Conservation (phyloP, 2,888 invertebrate species). For the Mimumesa dahlbomi region DNA sequence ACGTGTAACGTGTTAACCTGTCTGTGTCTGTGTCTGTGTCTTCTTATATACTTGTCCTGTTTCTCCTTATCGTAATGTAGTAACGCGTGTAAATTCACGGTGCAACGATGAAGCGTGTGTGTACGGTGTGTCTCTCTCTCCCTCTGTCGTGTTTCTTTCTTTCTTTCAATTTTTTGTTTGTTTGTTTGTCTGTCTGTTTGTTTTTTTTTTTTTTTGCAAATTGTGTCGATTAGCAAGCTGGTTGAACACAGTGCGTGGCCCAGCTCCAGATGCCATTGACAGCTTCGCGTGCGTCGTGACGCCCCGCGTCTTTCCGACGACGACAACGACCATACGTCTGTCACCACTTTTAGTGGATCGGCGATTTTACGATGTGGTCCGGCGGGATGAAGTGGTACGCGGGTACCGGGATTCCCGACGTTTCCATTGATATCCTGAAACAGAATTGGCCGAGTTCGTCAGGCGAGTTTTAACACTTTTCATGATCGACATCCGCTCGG, state of each 20-base stretch:
- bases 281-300: constrained; percentile 77
- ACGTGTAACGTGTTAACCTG: too few species aligned
- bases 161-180: constrained; percentile 25
- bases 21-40: constrained; percentile 15
- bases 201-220: constrained; percentile 27
- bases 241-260: constrained; percentile 73
- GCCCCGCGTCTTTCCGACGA: constrained; percentile 74
- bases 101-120: constrained; percentile 9
- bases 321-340: constrained; percentile 64
- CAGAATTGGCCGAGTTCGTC: constrained; percentile 68
- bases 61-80: too few species aligned
- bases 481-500: background rate
- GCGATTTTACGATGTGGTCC: constrained; percentile 95
- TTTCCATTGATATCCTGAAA: constrained; percentile 97
- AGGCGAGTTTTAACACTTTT: constrained; percentile 21
- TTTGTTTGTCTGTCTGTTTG: constrained; percentile 22
- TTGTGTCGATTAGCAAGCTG: constrained; percentile 70
- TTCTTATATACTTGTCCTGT: constrained; percentile 11
- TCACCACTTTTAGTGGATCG: constrained; percentile 87
- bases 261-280: constrained; percentile 73
- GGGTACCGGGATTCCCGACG: constrained; percentile 93
- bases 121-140: constrained; percentile 32
- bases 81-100: background rate
- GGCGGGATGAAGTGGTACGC: constrained; percentile 96
- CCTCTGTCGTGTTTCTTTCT: constrained; percentile 13